phyloP scores from a whole-genome alignment of 1,140 invertebrate genomes.

The Drosophila mayri region DNA sequence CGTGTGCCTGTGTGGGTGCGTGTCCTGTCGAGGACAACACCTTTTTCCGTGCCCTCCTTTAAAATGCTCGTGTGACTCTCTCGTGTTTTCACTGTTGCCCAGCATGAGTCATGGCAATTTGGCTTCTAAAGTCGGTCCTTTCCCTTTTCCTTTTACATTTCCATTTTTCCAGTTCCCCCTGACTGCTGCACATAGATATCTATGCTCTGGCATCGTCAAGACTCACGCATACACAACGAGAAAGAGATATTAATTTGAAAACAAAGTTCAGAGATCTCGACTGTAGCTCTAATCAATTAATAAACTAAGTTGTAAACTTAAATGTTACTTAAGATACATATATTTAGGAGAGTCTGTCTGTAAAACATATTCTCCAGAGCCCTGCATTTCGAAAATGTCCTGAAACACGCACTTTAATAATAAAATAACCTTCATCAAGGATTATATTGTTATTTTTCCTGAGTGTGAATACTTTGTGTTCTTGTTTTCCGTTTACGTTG shows the following conservation, averaged over 20 bases:
- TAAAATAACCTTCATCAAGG: not conserved
- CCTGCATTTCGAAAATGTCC: too few relatives aligned
- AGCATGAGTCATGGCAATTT: constrained; percentile 68
- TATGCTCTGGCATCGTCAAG: constrained; percentile 41
- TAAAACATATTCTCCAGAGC: not conserved
- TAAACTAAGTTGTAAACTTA: not conserved
- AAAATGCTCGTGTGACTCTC: constrained; percentile 43
- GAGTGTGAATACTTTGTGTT: constrained; percentile 27
- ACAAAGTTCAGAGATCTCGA: not conserved
- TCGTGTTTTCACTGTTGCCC: constrained; percentile 30
- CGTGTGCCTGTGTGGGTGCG: constrained; percentile 35
- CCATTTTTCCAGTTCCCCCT: constrained; percentile 9
- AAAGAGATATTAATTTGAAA: not conserved
- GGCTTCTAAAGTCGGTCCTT: constrained; percentile 43
- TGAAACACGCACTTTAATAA: not conserved
- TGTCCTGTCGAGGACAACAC: constrained; percentile 60
- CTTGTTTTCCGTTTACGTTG: constrained; percentile 11
- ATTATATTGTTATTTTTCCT: constrained; percentile 13
- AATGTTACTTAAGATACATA: not conserved
- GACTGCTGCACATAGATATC: constrained; percentile 36
- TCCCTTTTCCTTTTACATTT: constrained; percentile 23
- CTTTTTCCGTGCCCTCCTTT: constrained; percentile 58
- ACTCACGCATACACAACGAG: constrained; percentile 30
- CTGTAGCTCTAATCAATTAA: not conserved
- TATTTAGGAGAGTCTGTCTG: not conserved